Conservation (phyloP, 2,888 invertebrate species). For the Acanthococcus lagerstroemiae region DNA sequence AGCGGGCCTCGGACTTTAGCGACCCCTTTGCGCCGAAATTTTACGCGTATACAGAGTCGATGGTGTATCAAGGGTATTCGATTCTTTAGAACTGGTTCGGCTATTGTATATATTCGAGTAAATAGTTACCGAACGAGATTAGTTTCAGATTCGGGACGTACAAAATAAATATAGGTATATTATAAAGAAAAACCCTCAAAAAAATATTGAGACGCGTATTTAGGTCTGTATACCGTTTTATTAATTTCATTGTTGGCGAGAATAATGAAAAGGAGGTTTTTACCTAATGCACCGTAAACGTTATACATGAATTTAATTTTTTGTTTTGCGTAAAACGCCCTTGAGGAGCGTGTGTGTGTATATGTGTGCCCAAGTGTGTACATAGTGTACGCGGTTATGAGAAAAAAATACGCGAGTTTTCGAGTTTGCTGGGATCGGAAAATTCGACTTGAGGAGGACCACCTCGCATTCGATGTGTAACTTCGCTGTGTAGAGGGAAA, state of each 20-base stretch:
- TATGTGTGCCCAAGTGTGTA: no score
- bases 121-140: slow-evolving; percentile 1
- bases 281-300: slow-evolving; percentile 25
- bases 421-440: no score
- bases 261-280: slow-evolving; percentile 13
- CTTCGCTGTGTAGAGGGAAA: no score
- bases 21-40: no score
- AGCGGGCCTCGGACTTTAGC: no score
- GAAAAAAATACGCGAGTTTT: no score
- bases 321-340: slow-evolving; percentile 16
- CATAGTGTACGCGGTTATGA: no score
- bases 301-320: slow-evolving; percentile 16
- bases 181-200: slow-evolving; percentile 9
- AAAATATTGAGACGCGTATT: slow-evolving; percentile 16
- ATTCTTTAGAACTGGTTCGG: slow-evolving; percentile 2
- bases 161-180: slow-evolving; percentile 4
- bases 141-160: slow-evolving; percentile 9
- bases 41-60: not conserved
- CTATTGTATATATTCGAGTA: slow-evolving; percentile 13
- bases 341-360: no score
- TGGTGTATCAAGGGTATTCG: not conserved
- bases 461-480: no score
- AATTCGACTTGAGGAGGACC: no score
- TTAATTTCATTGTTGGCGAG: slow-evolving; percentile 15
- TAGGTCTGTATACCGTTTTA: slow-evolving; percentile 11